These are phyloP conservation scores for Lasioglossum lativentre DNA, from an alignment of 2,888 invertebrate species.

Conservation along the genomic window DNA sequence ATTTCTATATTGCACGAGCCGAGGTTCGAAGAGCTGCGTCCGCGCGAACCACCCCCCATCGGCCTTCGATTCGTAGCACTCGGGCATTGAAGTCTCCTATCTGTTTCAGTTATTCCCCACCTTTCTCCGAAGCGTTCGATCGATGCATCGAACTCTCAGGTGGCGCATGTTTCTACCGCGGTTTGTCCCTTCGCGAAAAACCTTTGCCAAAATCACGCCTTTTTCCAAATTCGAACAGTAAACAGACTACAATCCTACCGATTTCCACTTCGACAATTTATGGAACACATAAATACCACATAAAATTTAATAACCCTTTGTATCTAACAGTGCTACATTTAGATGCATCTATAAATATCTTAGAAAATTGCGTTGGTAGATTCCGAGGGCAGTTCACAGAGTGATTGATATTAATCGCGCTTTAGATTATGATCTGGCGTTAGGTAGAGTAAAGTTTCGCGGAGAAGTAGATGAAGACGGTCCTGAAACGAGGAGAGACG, in stretches of 20 bases:
- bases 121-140: constrained; percentile 5
- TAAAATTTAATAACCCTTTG: background rate
- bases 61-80: constrained; percentile 70
- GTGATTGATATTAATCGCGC: background rate
- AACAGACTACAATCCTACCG: background rate
- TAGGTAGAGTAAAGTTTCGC: constrained; percentile 73
- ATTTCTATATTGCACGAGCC: background rate
- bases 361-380: background rate
- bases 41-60: constrained; percentile 53
- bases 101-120: constrained; percentile 49
- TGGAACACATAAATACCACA: background rate
- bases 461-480: constrained; percentile 13
- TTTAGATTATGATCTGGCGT: constrained; percentile 43
- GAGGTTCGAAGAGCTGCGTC: constrained; percentile 10
- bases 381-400: background rate
- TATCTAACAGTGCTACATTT: background rate
- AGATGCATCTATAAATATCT: background rate
- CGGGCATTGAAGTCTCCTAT: constrained; percentile 72
- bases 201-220: background rate
- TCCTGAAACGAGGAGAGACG: constrained; percentile 62
- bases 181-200: background rate
- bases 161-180: background rate
- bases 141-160: background rate
- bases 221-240: background rate
- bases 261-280: background rate